These are phyloP conservation scores for Lordiphosa andalusiaca DNA, from an alignment of 2,888 invertebrate genomes.

Conservation along the genomic window DNA sequence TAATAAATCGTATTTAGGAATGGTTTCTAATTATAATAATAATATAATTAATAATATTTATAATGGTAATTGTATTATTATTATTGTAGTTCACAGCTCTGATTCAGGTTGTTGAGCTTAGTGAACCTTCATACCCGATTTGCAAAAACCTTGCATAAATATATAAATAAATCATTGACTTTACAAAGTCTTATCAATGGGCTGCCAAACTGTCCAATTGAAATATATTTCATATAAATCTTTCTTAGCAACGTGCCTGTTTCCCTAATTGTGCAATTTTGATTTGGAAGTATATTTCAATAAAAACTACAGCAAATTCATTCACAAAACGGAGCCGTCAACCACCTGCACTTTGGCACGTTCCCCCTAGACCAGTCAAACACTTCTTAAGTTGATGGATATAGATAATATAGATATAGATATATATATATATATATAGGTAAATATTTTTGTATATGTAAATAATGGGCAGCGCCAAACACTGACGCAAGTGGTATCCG, in stretches of 20 bases:
- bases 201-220: neutral
- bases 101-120: no score
- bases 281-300: neutral
- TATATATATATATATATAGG: neutral
- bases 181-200: no score
- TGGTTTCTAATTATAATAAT: no score
- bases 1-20: no score
- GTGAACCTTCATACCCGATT: no score
- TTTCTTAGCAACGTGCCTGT: constrained; percentile 40
- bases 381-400: constrained; percentile 17
- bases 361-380: constrained; percentile 20
- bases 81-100: no score
- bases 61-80: no score
- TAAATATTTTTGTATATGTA: constrained; percentile 1
- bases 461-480: constrained; percentile 25
- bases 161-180: no score
- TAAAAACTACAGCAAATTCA: constrained; percentile 44
- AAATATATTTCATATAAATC: constrained; percentile 15
- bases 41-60: no score
- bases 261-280: constrained; percentile 32
- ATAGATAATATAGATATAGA: constrained; percentile 7
- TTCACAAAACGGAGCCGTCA: constrained; percentile 40
- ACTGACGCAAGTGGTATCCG: constrained; percentile 56
- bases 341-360: constrained; percentile 54
- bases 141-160: no score